Conservation (phyloP, 2,113 vertebrate species). For the Colistium nudipinnis region DNA sequence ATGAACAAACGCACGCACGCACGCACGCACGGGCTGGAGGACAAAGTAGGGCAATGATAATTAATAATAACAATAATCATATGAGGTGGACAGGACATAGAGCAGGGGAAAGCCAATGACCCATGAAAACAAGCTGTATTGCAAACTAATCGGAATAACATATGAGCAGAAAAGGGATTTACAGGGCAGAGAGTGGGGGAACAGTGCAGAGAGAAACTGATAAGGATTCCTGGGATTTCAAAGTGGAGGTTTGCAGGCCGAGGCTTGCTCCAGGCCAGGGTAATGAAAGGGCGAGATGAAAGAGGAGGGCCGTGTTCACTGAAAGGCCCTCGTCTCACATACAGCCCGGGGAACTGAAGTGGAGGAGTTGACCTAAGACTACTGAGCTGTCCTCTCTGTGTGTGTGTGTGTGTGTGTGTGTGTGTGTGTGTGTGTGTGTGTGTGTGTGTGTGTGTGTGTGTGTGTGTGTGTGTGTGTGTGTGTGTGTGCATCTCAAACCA, state of each 20-base stretch:
- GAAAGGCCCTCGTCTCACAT: constrained; percentile 39
- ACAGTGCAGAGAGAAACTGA: constrained; percentile 3
- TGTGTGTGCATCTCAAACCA: neutral
- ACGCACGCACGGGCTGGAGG: constrained; percentile 24
- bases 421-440: constrained; percentile 4
- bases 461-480: constrained; percentile 6
- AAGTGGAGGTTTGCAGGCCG: constrained; percentile 60
- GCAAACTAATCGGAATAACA: neutral
- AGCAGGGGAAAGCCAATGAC: neutral
- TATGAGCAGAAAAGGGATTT: neutral
- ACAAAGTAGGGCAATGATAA: constrained; percentile 40
- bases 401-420: constrained; percentile 5
- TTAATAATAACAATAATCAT: constrained; percentile 10
- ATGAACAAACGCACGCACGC: constrained; percentile 13
- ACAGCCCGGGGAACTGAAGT: constrained; percentile 44
- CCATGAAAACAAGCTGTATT: neutral
- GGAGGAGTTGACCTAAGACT: constrained; percentile 64
- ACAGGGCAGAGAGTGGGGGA: neutral
- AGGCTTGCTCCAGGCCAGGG: constrained; percentile 61
- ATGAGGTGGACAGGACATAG: neutral
- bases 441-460: neutral
- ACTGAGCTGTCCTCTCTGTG: constrained; percentile 36
- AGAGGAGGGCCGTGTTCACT: constrained; percentile 47
- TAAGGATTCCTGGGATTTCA: constrained; percentile 72
- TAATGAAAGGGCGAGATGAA: constrained; percentile 66